Base-by-base conservation (phyloP, 2,113 vertebrate genomes). In the Callionymus lyra region DNA sequence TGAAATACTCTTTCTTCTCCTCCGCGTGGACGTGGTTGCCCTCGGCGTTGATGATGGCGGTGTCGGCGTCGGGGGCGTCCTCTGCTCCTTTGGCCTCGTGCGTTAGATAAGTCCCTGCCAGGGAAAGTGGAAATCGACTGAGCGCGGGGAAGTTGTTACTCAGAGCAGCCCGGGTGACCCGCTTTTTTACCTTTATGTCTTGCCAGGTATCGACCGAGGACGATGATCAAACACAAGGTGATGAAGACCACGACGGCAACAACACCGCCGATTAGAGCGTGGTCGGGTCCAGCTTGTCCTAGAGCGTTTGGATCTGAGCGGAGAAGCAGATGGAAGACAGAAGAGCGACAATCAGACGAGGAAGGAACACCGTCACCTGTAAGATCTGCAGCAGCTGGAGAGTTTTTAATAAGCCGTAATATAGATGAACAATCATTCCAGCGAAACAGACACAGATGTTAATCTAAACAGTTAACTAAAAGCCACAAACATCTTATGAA, bases 1-100 rank as follows among this genome's bases (percentile, higher is more conserved):
- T 98, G 86, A 97, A 98, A 83, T 98, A 98, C 81, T 98, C 95
- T 73, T 98, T 98, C 87, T 98, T 98, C 80, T 98, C 95, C 76
- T 98, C 95, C 57, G 94, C 91, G 47, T 98, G 93, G 83, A 93
- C 90, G 80, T 97, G 92, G 82, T 93, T 96, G 77, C 95, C 95
- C 81, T 97, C 93, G 49, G 94, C 94, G 70, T 97, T 97, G 87
- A 97, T 97, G 86, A 98, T 97, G 77, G 94, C 94, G 55, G 95
- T 98, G 84, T 97, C 94, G 14, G 94, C 95, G 53, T 98, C 95
- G 3, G 94, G 95, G 59, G 95, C 92, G 56, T 97, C 95, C 79
- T 98, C 94, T 37, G 95, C 91, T 81, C 95, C 95, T 87, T 98
- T 98, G 72, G 95, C 95, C 90, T 98, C 95, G 16, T 98, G 93